These are phyloP conservation scores for Microctonus aethiopoides DNA, from an alignment of 2,888 invertebrate genomes.

Conservation along the genomic window DNA sequence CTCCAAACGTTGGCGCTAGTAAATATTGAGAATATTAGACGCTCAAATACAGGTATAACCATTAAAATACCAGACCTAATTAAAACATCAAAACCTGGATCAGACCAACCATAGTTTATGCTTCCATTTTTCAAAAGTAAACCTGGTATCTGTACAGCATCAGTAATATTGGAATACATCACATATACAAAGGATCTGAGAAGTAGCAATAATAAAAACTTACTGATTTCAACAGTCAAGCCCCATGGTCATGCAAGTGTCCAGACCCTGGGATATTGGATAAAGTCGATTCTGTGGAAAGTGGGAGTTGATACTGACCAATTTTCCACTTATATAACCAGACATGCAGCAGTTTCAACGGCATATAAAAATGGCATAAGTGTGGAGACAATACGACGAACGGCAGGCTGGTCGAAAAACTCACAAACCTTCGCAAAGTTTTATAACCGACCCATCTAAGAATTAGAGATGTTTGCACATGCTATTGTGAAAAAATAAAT, in stretches of 20 bases:
- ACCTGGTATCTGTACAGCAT: conserved; percentile 24
- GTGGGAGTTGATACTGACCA: conserved; percentile 37
- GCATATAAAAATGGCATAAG: conserved; percentile 19
- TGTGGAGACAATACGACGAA: conserved; percentile 4
- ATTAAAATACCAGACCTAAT: conserved; percentile 34
- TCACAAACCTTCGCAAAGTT: background rate
- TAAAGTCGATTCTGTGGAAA: conserved; percentile 38
- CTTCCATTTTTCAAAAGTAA: conserved; percentile 24
- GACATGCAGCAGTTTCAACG: conserved; percentile 38
- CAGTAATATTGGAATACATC: conserved; percentile 25
- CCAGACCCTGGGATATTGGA: conserved; percentile 44
- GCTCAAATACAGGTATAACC: conserved; percentile 9
- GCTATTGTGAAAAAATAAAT: too few species aligned
- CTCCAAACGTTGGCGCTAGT: conserved; percentile 35
- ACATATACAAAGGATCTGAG: conserved; percentile 23
- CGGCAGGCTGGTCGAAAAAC: background rate
- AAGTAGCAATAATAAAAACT: background rate
- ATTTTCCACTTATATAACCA: conserved; percentile 39
- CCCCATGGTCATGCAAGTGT: conserved; percentile 31
- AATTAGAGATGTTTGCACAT: too few species aligned
- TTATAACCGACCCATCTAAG: conserved; percentile 1
- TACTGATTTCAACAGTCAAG: conserved; percentile 32
- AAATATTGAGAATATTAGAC: conserved; percentile 30
- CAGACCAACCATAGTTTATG: conserved; percentile 27
- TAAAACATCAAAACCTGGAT: conserved; percentile 35